phyloP scores from a whole-genome alignment of 1,140 invertebrate genomes.

The Lasioglossum albipes region DNA sequence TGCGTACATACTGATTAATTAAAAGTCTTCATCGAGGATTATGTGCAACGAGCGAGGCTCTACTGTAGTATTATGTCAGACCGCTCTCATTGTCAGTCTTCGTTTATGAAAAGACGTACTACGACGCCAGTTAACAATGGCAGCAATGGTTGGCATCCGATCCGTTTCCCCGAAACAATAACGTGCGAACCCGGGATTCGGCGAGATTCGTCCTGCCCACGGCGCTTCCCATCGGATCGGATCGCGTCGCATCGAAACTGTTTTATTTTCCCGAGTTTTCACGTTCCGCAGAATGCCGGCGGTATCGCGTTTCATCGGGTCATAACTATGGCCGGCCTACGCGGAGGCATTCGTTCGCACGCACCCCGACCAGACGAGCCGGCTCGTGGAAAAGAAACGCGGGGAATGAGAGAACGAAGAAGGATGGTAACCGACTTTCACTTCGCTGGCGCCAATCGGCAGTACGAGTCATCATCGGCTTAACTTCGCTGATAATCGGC shows the following conservation, averaged over 20 bases:
- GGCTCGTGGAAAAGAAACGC: conserved; percentile 27
- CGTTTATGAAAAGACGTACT: neutral
- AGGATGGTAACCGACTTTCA: conserved; percentile 61
- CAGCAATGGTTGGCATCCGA: neutral
- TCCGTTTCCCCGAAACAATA: neutral
- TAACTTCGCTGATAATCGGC: conserved; percentile 57
- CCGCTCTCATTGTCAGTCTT: too few relatives aligned
- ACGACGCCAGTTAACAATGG: neutral
- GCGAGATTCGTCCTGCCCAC: neutral
- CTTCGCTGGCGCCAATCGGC: conserved; percentile 53
- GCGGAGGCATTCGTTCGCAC: conserved; percentile 30
- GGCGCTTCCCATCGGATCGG: neutral
- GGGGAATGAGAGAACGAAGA: conserved; percentile 50
- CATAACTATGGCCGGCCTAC: conserved; percentile 26
- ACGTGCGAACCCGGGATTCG: neutral
- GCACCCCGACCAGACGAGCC: neutral
- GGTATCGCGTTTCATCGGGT: conserved; percentile 22
- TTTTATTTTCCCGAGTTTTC: conserved; percentile 1
- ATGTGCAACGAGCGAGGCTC: too few relatives aligned
- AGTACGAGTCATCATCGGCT: conserved; percentile 51
- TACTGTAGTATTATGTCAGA: too few relatives aligned
- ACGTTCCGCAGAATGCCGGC: neutral
- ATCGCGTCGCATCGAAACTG: neutral
- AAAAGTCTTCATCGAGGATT: too few relatives aligned
- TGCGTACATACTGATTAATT: too few relatives aligned